Conservation (phyloP, 1,140 invertebrate genomes). For the Homarus americanus region DNA sequence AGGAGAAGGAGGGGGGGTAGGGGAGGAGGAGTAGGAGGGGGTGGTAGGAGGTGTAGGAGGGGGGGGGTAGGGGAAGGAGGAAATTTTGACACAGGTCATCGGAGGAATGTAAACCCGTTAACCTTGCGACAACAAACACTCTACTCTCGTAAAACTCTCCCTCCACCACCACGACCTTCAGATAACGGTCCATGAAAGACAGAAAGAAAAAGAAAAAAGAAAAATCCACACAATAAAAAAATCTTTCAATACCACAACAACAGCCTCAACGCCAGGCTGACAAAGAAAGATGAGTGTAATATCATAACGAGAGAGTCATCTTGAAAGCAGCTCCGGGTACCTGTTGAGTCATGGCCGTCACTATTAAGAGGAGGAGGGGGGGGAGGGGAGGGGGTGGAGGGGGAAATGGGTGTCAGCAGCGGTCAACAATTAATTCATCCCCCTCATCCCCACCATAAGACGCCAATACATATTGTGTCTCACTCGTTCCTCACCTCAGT, state of each 20-base stretch:
- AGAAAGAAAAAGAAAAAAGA: too few relatives aligned
- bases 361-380: not conserved
- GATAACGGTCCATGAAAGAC: slow-evolving; percentile 7
- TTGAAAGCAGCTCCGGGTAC: not conserved
- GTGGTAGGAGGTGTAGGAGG: too few relatives aligned
- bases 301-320: slow-evolving; percentile 5
- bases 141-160: not conserved
- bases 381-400: too few relatives aligned
- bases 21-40: too few relatives aligned
- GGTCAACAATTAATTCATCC: slow-evolving; percentile 40
- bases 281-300: slow-evolving; percentile 18
- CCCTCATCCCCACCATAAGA: slow-evolving; percentile 9
- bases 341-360: not conserved
- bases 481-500: not conserved
- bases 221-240: not conserved
- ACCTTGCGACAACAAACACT: slow-evolving; percentile 7
- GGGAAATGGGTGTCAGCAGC: not conserved
- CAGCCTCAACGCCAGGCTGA: not conserved
- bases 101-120: slow-evolving; percentile 1
- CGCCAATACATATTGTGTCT: slow-evolving; percentile 25
- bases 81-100: too few relatives aligned
- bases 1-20: too few relatives aligned
- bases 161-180: slow-evolving; percentile 10
- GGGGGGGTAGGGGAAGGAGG: too few relatives aligned
- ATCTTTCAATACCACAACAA: not conserved